These are phyloP conservation scores for Pterois miles DNA, from an alignment of 2,797 vertebrate genomes.

Conservation along the genomic window DNA sequence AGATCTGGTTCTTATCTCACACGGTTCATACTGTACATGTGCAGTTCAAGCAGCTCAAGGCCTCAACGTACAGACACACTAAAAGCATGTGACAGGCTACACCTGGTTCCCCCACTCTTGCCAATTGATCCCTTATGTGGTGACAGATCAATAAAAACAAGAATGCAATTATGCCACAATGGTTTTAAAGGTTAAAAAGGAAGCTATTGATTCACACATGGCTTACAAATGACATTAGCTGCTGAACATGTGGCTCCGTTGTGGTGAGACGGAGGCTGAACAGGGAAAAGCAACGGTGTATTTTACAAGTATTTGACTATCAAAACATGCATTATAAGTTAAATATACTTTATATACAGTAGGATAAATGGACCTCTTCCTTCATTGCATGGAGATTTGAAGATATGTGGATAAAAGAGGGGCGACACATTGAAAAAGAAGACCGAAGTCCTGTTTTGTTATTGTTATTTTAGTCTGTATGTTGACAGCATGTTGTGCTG, in stretches of 20 bases:
- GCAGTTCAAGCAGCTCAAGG: conserved; percentile 4
- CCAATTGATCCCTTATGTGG: conserved; percentile 52
- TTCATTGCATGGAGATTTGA: no score
- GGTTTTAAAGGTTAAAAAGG: conserved; percentile 75
- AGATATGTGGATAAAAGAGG: no score
- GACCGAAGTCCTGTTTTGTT: no score
- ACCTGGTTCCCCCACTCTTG: conserved; percentile 45
- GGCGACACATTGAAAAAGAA: no score
- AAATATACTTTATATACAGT: conserved; percentile 10
- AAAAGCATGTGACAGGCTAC: conserved; percentile 28
- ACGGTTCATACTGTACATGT: conserved; percentile 11
- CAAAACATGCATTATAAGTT: conserved; percentile 22
- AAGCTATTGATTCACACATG: conserved; percentile 65
- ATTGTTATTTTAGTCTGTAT: no score
- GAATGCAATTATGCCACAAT: conserved; percentile 60
- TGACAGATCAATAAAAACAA: conserved; percentile 69
- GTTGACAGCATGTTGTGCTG: no score
- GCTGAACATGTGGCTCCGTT: conserved; percentile 17
- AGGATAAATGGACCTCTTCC: no score
- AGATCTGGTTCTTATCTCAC: conserved; percentile 64
- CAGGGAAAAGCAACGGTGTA: conserved; percentile 19
- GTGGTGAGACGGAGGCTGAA: conserved; percentile 26
- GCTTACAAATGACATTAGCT: conserved; percentile 42
- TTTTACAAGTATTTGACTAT: conserved; percentile 43
- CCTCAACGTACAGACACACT: neutral